Evolutionary conservation across 2,888 invertebrate species (phyloP).

Genomic region (Embidobia sp.): DNA sequence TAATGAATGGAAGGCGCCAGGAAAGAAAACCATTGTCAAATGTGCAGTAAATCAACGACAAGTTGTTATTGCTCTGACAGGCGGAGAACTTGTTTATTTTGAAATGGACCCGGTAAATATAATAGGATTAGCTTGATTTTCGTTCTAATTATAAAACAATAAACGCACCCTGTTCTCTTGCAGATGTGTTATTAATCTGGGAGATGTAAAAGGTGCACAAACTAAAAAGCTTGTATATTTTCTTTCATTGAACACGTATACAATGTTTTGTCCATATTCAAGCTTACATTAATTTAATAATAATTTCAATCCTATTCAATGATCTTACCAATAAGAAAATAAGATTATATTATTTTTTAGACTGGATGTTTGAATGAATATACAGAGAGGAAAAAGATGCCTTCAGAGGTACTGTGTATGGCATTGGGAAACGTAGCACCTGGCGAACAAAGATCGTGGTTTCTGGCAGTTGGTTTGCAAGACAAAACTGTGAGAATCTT

Average conservation of each 20-base stretch:
- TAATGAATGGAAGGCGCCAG: constrained; percentile 99
- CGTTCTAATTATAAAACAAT: no score
- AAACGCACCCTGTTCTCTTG: constrained; percentile 79
- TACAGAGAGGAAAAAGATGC: constrained; percentile 97
- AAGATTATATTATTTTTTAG: constrained; percentile 82
- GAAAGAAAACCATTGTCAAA: constrained; percentile 97
- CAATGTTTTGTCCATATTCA: no score
- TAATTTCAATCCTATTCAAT: no score
- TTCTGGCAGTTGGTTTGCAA: constrained; percentile 96
- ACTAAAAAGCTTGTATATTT: constrained; percentile 65
- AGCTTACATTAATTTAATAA: constrained; percentile 23
- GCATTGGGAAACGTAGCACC: constrained; percentile 96
- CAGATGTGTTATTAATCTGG: constrained; percentile 67
- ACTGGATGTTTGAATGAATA: constrained; percentile 99
- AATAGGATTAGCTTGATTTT: no score
- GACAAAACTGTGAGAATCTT: constrained; percentile 99
- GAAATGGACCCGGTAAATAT: constrained; percentile 99
- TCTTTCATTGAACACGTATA: constrained; percentile 1
- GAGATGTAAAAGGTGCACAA: constrained; percentile 77
- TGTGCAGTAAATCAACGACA: constrained; percentile 99
- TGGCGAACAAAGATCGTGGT: constrained; percentile 97
- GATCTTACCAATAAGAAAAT: not conserved
- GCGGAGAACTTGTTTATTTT: constrained; percentile 99
- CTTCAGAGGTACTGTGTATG: constrained; percentile 99
- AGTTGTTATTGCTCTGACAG: constrained; percentile 98